These are phyloP conservation scores for Nothobranchius kuhntae DNA, from an alignment of 2,113 vertebrate genomes.

Conservation along the genomic window DNA sequence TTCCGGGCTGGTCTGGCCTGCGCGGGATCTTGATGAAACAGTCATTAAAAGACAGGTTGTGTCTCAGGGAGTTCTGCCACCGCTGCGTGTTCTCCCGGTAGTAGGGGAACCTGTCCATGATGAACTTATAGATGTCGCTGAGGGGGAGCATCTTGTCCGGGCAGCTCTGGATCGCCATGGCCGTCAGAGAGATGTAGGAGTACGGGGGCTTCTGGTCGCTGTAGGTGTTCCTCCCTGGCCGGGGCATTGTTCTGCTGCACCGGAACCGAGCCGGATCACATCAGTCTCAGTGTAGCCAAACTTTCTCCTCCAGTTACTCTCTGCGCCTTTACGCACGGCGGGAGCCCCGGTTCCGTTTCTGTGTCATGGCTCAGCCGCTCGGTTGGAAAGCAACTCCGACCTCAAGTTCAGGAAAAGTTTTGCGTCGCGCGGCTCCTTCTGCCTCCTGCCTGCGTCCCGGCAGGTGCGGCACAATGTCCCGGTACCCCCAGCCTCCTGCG, in stretches of 20 bases:
- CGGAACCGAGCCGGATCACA: background rate
- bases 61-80: slow-evolving; percentile 97
- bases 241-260: slow-evolving; percentile 82
- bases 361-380: slow-evolving; percentile 20
- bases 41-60: slow-evolving; percentile 97
- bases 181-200: slow-evolving; percentile 95
- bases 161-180: slow-evolving; percentile 96
- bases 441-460: slow-evolving; percentile 30
- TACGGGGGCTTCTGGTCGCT: slow-evolving; percentile 97
- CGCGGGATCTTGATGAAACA: slow-evolving; percentile 97
- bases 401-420: slow-evolving; percentile 29
- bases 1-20: slow-evolving; percentile 92
- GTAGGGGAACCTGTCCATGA: slow-evolving; percentile 95
- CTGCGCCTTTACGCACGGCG: background rate
- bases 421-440: background rate
- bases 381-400: background rate
- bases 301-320: slow-evolving; percentile 30
- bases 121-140: slow-evolving; percentile 97
- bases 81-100: slow-evolving; percentile 95
- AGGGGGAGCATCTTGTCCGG: slow-evolving; percentile 96
- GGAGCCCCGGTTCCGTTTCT: background rate
- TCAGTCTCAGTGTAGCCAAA: slow-evolving; percentile 14
- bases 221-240: slow-evolving; percentile 94
- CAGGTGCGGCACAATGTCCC: slow-evolving; percentile 54
- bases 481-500: background rate